Evolutionary conservation across 2,113 vertebrate genomes (phyloP).

Genomic region (Tychaedon coryphoeus): DNA sequence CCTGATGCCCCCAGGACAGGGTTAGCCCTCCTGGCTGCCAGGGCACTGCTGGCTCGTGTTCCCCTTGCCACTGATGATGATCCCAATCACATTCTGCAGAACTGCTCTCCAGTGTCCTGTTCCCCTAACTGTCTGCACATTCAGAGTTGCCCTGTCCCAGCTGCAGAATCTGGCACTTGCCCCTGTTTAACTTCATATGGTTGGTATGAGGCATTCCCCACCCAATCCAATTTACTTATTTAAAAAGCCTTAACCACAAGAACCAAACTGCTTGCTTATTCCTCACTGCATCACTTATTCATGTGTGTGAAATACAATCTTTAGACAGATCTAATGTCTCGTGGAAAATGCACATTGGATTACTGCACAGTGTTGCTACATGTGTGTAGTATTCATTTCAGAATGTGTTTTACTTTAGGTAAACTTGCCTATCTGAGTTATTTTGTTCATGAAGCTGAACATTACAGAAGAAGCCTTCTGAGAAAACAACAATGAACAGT

Average conservation of each 20-base stretch:
- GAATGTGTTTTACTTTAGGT: conserved; percentile 17
- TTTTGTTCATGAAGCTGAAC: conserved; percentile 70
- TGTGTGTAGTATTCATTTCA: conserved; percentile 28
- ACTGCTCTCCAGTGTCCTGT: background rate
- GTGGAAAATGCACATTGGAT: conserved; percentile 68
- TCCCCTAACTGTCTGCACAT: background rate
- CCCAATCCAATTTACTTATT: background rate
- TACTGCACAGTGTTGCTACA: conserved; percentile 30
- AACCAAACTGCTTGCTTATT: background rate
- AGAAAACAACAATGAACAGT: conserved; percentile 59
- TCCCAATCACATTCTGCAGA: background rate
- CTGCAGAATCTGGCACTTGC: background rate
- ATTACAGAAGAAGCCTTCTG: conserved; percentile 23
- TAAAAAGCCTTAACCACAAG: background rate
- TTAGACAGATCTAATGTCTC: conserved; percentile 36
- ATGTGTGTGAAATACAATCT: conserved; percentile 57
- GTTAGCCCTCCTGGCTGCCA: background rate
- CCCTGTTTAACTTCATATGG: background rate
- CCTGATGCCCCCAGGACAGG: fast-evolving
- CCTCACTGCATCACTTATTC: conserved; percentile 33
- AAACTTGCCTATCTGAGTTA: conserved; percentile 23
- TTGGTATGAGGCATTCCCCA: background rate
- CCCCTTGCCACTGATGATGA: fast-evolving
- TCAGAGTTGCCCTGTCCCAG: background rate
- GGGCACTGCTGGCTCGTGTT: background rate